Base-by-base conservation (phyloP, 2,113 vertebrate species). In the Epinephelus lanceolatus region DNA sequence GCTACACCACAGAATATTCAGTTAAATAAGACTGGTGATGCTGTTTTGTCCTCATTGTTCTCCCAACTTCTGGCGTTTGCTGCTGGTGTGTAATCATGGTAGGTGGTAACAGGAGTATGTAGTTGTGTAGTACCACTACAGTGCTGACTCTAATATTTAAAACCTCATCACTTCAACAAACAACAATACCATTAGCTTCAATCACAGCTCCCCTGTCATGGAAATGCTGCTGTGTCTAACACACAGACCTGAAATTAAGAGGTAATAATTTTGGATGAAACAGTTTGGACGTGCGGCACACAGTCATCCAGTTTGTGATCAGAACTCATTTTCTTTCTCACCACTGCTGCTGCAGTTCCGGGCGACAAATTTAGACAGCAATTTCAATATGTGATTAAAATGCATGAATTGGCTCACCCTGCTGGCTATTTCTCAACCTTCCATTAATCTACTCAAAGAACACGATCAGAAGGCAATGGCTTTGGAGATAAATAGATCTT, bases 331-430 rank as follows among this genome's bases (percentile, higher is more conserved):
- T 55, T 13, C 23, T 56, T 9, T 23, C 49, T 65, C 51, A 56
- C 25, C 23, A 23, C 21, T 42, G 21, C 21, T 3, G 42, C 42
- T 67, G 45, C 40, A 57, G 42, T 23, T 66, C 15, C 7, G 2
- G 3, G 53, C 25, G 42, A 57, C 13, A 25, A 25, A 14, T 13
- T 52, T 2, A 30, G 49, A 30, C 1, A 15, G 19, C 7, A 21
- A 18, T 40, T 78, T 37, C 45, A 45, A 18, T 27, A 3, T 61
- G 19, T 40, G 47, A 67, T 56, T 77, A n/a, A 57, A 67, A 57
- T n/a, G 23, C 37, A 30, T 17, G 30, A 7, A 57, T 47, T 40
- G 65, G 27, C 21, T 23, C 33, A 2, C 55, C 30, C 18, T 33
- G 42, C 42, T 25, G 25, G 21, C 25, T 2, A 62, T 52, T n/a